Conservation (phyloP, 1,140 invertebrate species). For the Apis mellifera region Amel_HAv3.1 CM009931.2:19036001-19036500, state of each 20-base stretch:
- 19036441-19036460: conserved; percentile 34
- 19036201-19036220: conserved; percentile 18
- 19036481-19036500: conserved; percentile 71
- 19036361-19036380: not conserved
- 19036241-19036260: not conserved
- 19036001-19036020: conserved; percentile 60
- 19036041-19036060: conserved; percentile 64
- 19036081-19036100: not conserved
- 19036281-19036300: not conserved
- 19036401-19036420: no score
- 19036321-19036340: no score
- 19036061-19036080: not conserved
- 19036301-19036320: no score
- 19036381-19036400: conserved; percentile 31
- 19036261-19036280: not conserved
- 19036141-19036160: not conserved
- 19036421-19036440: not conserved
- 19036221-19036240: not conserved
- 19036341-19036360: no score
- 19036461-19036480: conserved; percentile 49
- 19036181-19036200: not conserved
- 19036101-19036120: not conserved
- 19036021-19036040: conserved; percentile 71
- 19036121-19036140: conserved; percentile 5
- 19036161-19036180: no score